Evolutionary conservation across 2,113 vertebrate species (phyloP).

Genomic region (Leucosticte australis): DNA sequence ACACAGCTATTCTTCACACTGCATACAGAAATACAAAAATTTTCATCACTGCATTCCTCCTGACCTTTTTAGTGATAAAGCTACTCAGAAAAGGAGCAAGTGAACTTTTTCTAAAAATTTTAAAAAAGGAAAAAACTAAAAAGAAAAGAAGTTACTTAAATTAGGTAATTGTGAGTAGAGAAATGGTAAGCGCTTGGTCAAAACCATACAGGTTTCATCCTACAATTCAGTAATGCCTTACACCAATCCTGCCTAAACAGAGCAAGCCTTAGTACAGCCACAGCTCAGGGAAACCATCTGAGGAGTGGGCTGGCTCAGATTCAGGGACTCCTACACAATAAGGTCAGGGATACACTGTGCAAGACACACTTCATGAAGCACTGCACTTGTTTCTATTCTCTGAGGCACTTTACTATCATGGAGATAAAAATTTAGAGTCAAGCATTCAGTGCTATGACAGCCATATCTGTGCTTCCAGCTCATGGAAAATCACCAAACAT

Average conservation of each 20-base stretch:
- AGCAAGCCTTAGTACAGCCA: not conserved
- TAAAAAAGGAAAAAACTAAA: not conserved
- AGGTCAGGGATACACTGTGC: not conserved
- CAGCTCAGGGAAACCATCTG: not conserved
- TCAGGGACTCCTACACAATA: not conserved
- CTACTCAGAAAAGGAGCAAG: not conserved
- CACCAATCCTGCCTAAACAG: not conserved
- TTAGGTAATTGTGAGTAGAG: not conserved
- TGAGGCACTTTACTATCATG: not conserved
- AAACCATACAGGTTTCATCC: not conserved
- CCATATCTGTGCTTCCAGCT: not conserved
- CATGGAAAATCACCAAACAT: constrained; percentile 39
- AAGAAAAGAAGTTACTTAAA: not conserved
- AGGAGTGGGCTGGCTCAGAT: not conserved
- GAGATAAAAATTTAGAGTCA: constrained; percentile 1
- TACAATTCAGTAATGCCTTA: not conserved
- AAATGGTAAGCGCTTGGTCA: not conserved
- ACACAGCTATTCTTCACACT: not conserved
- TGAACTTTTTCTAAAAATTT: not conserved
- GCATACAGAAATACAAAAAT: not conserved
- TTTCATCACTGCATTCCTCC: not conserved
- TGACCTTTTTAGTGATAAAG: not conserved
- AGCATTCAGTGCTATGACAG: constrained; percentile 14
- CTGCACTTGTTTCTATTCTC: not conserved
- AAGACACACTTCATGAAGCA: not conserved